Conservation (phyloP, 1,140 invertebrate species). For the Hycleus phaleratus region DNA sequence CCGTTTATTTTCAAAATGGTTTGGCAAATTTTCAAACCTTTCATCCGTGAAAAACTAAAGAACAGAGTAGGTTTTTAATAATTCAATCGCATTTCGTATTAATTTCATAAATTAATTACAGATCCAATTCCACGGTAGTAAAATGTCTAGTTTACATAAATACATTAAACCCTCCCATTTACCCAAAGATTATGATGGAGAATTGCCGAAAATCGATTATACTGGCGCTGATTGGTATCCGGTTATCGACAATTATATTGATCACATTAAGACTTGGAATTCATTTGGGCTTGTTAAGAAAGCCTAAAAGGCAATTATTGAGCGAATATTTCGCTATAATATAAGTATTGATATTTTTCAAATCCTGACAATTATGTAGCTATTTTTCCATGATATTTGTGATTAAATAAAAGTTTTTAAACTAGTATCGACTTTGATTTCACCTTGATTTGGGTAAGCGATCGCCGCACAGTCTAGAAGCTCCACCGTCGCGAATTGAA, state of each 20-base stretch:
- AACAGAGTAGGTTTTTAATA: slow-evolving; percentile 54
- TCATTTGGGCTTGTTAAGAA: slow-evolving; percentile 35
- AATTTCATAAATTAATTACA: slow-evolving; percentile 46
- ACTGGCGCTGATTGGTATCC: slow-evolving; percentile 66
- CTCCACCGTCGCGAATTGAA: too few species aligned
- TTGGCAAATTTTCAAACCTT: slow-evolving; percentile 81
- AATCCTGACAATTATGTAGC: too few species aligned
- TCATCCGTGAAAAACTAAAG: slow-evolving; percentile 76
- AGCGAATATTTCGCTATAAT: not conserved
- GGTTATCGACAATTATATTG: slow-evolving; percentile 50
- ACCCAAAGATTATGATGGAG: slow-evolving; percentile 67
- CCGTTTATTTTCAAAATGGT: slow-evolving; percentile 83
- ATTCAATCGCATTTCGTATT: not conserved
- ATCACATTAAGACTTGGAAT: slow-evolving; percentile 40
- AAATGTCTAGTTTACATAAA: slow-evolving; percentile 61
- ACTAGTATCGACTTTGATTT: too few species aligned
- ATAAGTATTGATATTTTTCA: too few species aligned
- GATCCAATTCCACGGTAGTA: slow-evolving; percentile 69
- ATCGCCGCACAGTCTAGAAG: too few species aligned
- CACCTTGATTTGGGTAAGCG: too few species aligned
- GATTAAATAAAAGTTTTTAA: too few species aligned
- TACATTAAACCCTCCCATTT: slow-evolving; percentile 57
- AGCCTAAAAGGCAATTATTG: slow-evolving; percentile 30
- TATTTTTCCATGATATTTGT: too few species aligned
- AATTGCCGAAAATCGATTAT: slow-evolving; percentile 66